Evolutionary conservation across 2,888 invertebrate species (phyloP), one percentile per base, ranked within the genome.

Genomic region (Xestobium rufovillosum): DNA sequence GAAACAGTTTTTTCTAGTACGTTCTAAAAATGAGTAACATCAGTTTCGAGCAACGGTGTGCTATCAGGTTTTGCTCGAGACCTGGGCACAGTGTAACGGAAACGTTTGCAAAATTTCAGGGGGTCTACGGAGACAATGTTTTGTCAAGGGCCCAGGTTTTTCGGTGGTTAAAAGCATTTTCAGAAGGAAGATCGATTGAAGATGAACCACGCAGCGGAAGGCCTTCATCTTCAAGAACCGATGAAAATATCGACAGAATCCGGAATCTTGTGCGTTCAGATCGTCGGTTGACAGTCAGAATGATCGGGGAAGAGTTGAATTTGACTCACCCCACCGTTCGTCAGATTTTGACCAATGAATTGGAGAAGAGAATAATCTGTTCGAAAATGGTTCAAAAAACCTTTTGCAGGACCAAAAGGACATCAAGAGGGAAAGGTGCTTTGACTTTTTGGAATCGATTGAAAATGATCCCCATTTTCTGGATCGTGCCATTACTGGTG

Each of bases 241-340:
- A 39, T 30, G 38, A 37, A 44, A 42, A 47, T 45, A 29, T 47
- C 42, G 15, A 45, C 45, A 8, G 43, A 45, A 31, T 45, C 40
- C 16, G 41, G 12, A 31, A 40, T 44, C 35, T 45, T 41, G 31
- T 34, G 36, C 35, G 31, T 43, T 43, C 31, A 26, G 34, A 42
- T 45, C 45, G 36, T 34, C 41, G 29, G 28, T 41, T 39, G 34
- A 41, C 34, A 31, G 27, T 41, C 25, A 39, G 30, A 34, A 35
- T 35, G 34, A 35, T 35, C 14, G 31, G 33, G 26, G 26, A 30
- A 29, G 10, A 35, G 32, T 39, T 41, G 33, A 33, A 33, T 32
- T 31, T 40, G 33, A 12, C 11, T 28, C 15, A 34, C 38, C 14
- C 23, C 23, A 19, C 23, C 23, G n/a, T 19, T 19, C 23, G n/a